Evolutionary conservation across 2,888 invertebrate species (phyloP).

Genomic region (Luperina nickerlii): DNA sequence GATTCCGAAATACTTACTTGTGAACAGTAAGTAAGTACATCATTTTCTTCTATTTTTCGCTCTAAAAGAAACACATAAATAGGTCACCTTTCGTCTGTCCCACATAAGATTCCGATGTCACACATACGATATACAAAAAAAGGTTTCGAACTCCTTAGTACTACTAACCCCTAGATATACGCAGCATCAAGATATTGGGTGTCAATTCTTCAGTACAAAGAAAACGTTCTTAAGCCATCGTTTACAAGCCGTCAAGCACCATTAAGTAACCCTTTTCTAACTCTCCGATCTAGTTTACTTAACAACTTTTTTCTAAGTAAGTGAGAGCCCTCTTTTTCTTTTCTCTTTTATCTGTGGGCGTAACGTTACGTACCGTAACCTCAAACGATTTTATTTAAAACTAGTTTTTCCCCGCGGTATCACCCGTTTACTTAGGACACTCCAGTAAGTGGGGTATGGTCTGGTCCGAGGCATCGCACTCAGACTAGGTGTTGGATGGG

Average conservation of each 20-base stretch:
- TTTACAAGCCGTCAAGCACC: slow-evolving; percentile 18
- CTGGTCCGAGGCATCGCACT: no score
- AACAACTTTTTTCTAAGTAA: background rate
- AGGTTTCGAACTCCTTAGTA: background rate
- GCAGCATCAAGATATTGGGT: slow-evolving; percentile 27
- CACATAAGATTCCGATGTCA: background rate
- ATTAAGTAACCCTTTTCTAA: slow-evolving; percentile 30
- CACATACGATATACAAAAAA: slow-evolving; percentile 11
- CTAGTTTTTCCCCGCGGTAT: background rate
- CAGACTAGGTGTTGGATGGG: no score
- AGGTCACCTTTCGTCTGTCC: background rate
- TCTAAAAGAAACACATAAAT: slow-evolving; percentile 6
- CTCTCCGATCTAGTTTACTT: slow-evolving; percentile 4
- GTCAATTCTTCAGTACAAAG: slow-evolving; percentile 11
- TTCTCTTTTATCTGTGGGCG: background rate
- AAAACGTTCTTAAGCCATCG: background rate
- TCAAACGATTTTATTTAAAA: background rate
- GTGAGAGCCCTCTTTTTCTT: background rate
- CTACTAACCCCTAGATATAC: background rate
- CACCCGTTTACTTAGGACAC: background rate
- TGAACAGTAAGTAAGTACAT: background rate
- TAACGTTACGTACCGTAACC: background rate
- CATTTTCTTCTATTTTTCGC: background rate
- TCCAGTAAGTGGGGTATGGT: no score
- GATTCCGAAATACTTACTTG: background rate